Evolutionary conservation across 2,888 invertebrate genomes (phyloP).

Genomic region (Oxystoma pomonae): DNA sequence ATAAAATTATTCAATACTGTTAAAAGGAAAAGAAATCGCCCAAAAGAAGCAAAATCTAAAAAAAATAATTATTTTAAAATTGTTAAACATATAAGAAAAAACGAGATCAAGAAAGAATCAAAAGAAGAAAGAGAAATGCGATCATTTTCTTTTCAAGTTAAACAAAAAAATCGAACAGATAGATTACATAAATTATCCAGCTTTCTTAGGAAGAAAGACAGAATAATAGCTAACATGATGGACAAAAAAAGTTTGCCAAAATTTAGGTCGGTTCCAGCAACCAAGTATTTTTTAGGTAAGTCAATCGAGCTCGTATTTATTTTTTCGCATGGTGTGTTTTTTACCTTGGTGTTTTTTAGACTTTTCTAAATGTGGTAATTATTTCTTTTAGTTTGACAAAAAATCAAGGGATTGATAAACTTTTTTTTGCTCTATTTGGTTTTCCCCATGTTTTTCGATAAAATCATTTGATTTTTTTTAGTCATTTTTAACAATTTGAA

Average conservation of each 20-base stretch:
- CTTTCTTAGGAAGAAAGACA: neutral
- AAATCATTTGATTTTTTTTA: neutral
- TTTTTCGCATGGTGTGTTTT: neutral
- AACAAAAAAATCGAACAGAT: neutral
- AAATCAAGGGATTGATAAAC: too few relatives aligned
- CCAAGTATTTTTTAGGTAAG: constrained; percentile 15
- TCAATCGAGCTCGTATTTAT: neutral
- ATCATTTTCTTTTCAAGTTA: neutral
- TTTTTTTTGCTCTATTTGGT: too few relatives aligned
- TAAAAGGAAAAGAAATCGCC: neutral
- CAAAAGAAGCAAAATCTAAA: neutral
- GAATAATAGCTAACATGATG: neutral
- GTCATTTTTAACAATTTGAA: neutral
- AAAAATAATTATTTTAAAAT: neutral
- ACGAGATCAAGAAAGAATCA: constrained; percentile 1
- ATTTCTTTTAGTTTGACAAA: too few relatives aligned
- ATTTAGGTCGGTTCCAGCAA: constrained; percentile 6
- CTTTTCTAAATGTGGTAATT: too few relatives aligned
- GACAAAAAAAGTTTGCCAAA: constrained; percentile 7
- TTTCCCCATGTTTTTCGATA: too few relatives aligned
- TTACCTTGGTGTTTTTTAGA: too few relatives aligned
- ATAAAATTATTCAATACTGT: neutral
- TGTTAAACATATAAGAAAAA: neutral
- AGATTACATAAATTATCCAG: neutral
- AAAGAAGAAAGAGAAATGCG: neutral